Evolutionary conservation across 1,140 invertebrate genomes (phyloP).

Genomic region (Drosophila santomea): DNA sequence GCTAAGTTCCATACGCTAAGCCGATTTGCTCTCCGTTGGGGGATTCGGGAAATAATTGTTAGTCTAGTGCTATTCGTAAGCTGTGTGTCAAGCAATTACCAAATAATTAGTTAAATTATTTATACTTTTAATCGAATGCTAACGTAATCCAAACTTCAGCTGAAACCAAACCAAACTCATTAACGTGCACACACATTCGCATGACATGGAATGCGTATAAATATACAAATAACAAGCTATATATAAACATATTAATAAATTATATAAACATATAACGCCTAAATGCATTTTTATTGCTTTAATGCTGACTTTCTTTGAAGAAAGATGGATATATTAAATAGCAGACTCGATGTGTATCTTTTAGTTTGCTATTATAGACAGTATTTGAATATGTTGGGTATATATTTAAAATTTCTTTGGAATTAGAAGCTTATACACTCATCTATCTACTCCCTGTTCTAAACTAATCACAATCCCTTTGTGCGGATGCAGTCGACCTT

Average conservation of each 20-base stretch:
- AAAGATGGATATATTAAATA: no score
- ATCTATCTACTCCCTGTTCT: not conserved
- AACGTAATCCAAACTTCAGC: constrained; percentile 58
- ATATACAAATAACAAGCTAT: constrained; percentile 50
- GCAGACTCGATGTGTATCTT: no score
- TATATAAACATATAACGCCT: constrained; percentile 34
- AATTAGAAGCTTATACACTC: no score
- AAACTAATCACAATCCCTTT: constrained; percentile 6
- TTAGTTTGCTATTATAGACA: not conserved
- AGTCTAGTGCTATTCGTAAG: constrained; percentile 27
- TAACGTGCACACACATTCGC: constrained; percentile 25
- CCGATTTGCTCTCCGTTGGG: not conserved
- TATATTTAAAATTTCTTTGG: not conserved
- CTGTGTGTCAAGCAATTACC: constrained; percentile 66
- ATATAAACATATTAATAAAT: constrained; percentile 53
- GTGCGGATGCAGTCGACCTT: constrained; percentile 13
- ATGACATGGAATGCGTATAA: constrained; percentile 50
- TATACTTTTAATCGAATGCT: constrained; percentile 63
- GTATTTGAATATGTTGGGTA: not conserved
- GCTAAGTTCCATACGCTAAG: constrained; percentile 46
- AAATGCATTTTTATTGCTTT: no score
- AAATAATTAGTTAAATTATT: constrained; percentile 82
- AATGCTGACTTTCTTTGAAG: no score
- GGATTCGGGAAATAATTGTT: constrained; percentile 11
- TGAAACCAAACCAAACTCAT: constrained; percentile 46